A percentile compares a stretch with the other conserved stretches of the same genome.
phyloP scores from a whole-genome alignment of 2,888 invertebrate genomes.

The Xylophagus ater region DNA sequence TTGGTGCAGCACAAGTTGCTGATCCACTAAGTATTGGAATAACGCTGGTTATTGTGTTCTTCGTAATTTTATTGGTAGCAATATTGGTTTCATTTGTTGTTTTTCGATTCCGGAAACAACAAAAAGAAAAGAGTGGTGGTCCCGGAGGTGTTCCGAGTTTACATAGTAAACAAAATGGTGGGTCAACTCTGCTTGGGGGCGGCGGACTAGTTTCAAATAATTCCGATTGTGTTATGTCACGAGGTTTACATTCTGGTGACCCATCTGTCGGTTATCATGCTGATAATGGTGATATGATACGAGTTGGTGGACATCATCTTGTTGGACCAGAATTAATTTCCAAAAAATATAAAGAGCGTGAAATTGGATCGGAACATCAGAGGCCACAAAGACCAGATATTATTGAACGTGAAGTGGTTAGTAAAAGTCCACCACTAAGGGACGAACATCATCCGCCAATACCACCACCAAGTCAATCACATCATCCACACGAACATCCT shows the following conservation, averaged over 20 bases:
- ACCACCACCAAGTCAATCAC: slow-evolving; percentile 57
- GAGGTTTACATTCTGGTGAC: slow-evolving; percentile 59
- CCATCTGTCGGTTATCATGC: slow-evolving; percentile 57
- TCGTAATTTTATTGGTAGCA: slow-evolving; percentile 77
- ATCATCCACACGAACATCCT: slow-evolving; percentile 62
- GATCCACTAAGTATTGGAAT: slow-evolving; percentile 87
- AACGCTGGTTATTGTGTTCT: slow-evolving; percentile 87
- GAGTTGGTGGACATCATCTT: slow-evolving; percentile 64
- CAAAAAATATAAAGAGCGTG: slow-evolving; percentile 80
- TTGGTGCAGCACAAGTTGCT: slow-evolving; percentile 65
- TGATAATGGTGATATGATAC: slow-evolving; percentile 61
- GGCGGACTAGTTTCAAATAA: slow-evolving; percentile 56
- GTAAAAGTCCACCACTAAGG: slow-evolving; percentile 67
- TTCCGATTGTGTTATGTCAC: slow-evolving; percentile 55
- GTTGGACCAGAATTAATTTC: slow-evolving; percentile 78
- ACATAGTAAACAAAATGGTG: slow-evolving; percentile 69
- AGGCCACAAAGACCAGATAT: slow-evolving; percentile 86
- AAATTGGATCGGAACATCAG: slow-evolving; percentile 62
- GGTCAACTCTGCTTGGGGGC: slow-evolving; percentile 55
- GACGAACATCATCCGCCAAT: slow-evolving; percentile 74
- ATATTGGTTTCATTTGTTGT: slow-evolving; percentile 87
- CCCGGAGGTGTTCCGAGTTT: slow-evolving; percentile 55
- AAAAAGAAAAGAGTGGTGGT: slow-evolving; percentile 69
- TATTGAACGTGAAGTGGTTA: slow-evolving; percentile 79
- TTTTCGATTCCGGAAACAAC: slow-evolving; percentile 76